phyloP scores from a whole-genome alignment of 2,113 vertebrate species.

The Bubo blakistoni region DNA sequence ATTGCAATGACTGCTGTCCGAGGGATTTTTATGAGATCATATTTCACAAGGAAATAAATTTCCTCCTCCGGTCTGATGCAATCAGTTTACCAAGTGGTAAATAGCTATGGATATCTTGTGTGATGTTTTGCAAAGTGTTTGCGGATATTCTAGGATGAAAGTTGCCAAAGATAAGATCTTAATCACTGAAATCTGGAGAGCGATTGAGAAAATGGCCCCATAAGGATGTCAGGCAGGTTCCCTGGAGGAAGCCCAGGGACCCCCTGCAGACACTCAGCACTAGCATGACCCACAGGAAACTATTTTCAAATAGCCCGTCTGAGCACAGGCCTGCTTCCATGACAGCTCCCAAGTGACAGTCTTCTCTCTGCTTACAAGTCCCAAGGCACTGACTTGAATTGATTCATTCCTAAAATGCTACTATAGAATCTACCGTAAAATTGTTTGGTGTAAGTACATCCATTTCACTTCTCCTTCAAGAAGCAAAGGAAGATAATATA shows the following conservation, averaged over 20 bases:
- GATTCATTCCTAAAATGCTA: not conserved
- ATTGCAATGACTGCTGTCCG: not conserved
- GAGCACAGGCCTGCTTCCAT: not conserved
- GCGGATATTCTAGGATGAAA: not conserved
- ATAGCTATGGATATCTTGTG: not conserved
- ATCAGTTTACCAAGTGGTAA: conserved; percentile 34
- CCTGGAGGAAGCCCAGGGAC: not conserved
- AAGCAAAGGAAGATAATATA: not conserved
- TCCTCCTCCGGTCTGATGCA: conserved; percentile 39
- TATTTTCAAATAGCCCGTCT: not conserved
- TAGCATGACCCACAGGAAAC: not conserved
- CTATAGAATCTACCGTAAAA: not conserved
- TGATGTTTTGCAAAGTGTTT: conserved; percentile 28
- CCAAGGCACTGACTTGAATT: not conserved
- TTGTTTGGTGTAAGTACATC: not conserved
- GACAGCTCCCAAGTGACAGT: not conserved
- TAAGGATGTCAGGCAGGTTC: not conserved
- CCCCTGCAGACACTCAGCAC: not conserved
- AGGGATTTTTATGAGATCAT: conserved; percentile 21
- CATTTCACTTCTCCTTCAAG: not conserved
- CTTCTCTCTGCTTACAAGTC: not conserved
- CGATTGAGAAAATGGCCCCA: not conserved
- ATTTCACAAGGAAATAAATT: conserved; percentile 55
- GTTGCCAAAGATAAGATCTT: conserved; percentile 46
- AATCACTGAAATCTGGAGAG: conserved; percentile 32